Conservation (phyloP, 2,797 vertebrate species). For the Aeoliscus strigatus region DNA sequence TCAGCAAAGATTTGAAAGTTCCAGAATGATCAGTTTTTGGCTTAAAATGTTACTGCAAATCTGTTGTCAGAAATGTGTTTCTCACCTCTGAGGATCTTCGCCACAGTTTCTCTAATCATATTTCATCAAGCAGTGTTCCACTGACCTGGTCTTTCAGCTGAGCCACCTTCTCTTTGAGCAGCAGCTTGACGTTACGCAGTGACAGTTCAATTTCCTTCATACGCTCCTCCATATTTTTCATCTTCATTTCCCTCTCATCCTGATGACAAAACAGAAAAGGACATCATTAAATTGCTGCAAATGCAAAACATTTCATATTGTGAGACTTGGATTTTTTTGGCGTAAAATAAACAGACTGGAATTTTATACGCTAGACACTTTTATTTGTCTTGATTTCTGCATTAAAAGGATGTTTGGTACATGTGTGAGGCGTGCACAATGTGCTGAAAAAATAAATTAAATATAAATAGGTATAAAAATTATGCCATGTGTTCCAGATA, state of each 20-base stretch:
- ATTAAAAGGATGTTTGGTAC: constrained; percentile 37
- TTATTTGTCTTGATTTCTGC: constrained; percentile 59
- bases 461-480: constrained; percentile 63
- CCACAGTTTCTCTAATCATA: no score
- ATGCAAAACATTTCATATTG: not conserved
- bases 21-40: no score
- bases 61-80: no score
- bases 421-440: constrained; percentile 26
- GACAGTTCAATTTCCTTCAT: constrained; percentile 92
- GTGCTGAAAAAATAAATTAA: constrained; percentile 44
- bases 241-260: constrained; percentile 69
- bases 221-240: constrained; percentile 85
- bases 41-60: no score
- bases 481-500: constrained; percentile 30
- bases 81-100: no score
- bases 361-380: constrained; percentile 41
- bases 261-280: constrained; percentile 49
- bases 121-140: no score
- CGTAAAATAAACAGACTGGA: constrained; percentile 7
- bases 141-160: constrained; percentile 93
- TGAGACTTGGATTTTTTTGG: no score
- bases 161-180: constrained; percentile 90
- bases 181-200: constrained; percentile 86
- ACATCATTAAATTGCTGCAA: constrained; percentile 16
- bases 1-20: no score